Conservation (phyloP, 2,797 vertebrate species). For the Pangasius mekongensis region DNA sequence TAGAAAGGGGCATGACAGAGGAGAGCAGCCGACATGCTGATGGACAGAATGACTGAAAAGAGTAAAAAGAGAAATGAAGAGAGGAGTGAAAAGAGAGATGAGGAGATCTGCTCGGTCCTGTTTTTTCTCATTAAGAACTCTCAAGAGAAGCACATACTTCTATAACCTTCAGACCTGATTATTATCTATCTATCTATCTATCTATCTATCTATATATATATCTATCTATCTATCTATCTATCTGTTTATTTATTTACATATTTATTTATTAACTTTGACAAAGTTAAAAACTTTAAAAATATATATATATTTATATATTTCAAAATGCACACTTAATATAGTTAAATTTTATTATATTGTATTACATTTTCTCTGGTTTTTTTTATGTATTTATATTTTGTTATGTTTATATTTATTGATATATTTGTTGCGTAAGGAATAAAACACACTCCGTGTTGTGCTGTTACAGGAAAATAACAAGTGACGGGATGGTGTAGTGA, state of each 20-base stretch:
- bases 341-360: background rate
- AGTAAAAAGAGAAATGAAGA: background rate
- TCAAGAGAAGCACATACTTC: background rate
- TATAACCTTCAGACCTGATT: background rate
- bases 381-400: background rate
- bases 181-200: background rate
- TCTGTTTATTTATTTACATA: too few relatives aligned
- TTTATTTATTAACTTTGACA: too few relatives aligned
- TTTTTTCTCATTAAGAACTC: background rate
- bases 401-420: background rate
- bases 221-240: too few relatives aligned
- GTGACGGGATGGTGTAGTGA: background rate
- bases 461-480: background rate
- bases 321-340: too few relatives aligned
- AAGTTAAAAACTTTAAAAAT: too few relatives aligned
- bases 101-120: too few relatives aligned
- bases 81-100: background rate
- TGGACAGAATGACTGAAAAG: background rate
- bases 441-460: background rate
- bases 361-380: background rate
- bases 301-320: background rate
- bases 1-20: conserved; percentile 48
- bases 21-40: conserved; percentile 56
- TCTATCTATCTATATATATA: background rate
- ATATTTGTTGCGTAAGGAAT: background rate